phyloP scores from a whole-genome alignment of 37 sponge, comb jelly and placozoan species.

The Mnemiopsis leidyi region DNA sequence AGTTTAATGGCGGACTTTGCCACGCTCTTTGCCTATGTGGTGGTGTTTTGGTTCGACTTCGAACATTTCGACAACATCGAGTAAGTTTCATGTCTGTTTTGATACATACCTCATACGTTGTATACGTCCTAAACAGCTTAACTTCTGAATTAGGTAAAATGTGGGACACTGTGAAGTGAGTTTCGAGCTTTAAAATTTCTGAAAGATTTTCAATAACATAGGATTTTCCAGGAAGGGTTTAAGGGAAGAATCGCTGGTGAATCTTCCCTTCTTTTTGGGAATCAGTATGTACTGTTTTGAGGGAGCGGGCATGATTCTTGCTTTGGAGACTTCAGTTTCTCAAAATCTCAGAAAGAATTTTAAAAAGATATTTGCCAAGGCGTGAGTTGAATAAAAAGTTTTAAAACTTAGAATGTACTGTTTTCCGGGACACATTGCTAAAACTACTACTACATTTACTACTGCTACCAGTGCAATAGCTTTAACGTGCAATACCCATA shows the following conservation, averaged over 20 bases:
- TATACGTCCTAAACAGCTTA: too few species aligned
- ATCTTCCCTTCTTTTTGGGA: slow-evolving; percentile 87
- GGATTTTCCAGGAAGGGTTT: slow-evolving; percentile 58
- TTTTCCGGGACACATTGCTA: too few species aligned
- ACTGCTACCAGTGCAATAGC: too few species aligned
- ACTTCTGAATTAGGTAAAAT: too few species aligned
- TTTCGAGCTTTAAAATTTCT: too few species aligned
- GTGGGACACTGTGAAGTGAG: too few species aligned
- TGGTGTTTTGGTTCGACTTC: slow-evolving; percentile 92
- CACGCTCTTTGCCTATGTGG: slow-evolving; percentile 85
- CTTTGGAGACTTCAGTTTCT: slow-evolving; percentile 78
- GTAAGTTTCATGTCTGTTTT: slow-evolving; percentile 68
- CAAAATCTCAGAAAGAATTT: slow-evolving; percentile 71
- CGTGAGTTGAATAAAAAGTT: too few species aligned
- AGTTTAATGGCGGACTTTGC: slow-evolving; percentile 87
- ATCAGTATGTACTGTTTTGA: slow-evolving; percentile 91
- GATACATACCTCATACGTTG: too few species aligned
- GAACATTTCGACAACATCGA: slow-evolving; percentile 76
- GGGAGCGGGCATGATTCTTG: slow-evolving; percentile 94
- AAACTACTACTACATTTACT: too few species aligned
- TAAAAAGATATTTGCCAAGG: slow-evolving; percentile 62
- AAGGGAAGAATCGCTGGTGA: slow-evolving; percentile 45
- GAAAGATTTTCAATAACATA: too few species aligned
- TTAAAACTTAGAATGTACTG: too few species aligned
- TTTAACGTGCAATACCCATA: too few species aligned